Evolutionary conservation across 2,113 vertebrate species (phyloP).

Genomic region (Scalopus aquaticus): DNA sequence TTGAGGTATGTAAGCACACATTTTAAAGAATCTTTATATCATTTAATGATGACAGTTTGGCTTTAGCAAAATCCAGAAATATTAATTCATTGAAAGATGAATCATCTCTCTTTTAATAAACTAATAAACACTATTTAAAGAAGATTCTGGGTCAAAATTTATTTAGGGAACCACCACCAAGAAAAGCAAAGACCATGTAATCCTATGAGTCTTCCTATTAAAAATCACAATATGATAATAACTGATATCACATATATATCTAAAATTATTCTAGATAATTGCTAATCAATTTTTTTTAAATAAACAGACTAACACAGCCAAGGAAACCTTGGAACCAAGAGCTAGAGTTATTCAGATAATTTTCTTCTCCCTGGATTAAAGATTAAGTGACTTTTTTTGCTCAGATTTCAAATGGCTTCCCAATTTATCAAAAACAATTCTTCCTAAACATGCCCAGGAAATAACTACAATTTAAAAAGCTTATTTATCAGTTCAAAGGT

Average conservation of each 20-base stretch:
- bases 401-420: slow-evolving; percentile 40
- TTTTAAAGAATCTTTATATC: slow-evolving; percentile 36
- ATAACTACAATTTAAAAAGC: slow-evolving; percentile 19
- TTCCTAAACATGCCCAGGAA: slow-evolving; percentile 5
- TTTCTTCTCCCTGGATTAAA: slow-evolving; percentile 27
- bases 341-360: not conserved
- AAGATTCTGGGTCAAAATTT: not conserved
- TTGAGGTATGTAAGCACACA: not conserved
- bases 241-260: not conserved
- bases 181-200: slow-evolving; percentile 20
- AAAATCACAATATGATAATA: not conserved
- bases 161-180: slow-evolving; percentile 34
- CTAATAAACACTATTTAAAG: slow-evolving; percentile 35
- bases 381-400: slow-evolving; percentile 2
- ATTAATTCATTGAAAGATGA: slow-evolving; percentile 42
- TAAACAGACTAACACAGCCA: not conserved
- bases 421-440: slow-evolving; percentile 46
- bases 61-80: slow-evolving; percentile 53
- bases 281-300: slow-evolving; percentile 38
- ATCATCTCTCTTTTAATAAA: slow-evolving; percentile 7
- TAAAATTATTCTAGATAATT: slow-evolving; percentile 22
- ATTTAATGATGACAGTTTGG: slow-evolving; percentile 47
- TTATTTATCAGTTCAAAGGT: slow-evolving; percentile 23
- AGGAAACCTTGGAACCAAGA: slow-evolving; percentile 6
- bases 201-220: not conserved